Percentiles rank a stretch among this genome's conserved stretches.
These are phyloP conservation scores for Tylochromis polylepis DNA, from an alignment of 2,113 vertebrate genomes.

Conservation along the genomic window DNA sequence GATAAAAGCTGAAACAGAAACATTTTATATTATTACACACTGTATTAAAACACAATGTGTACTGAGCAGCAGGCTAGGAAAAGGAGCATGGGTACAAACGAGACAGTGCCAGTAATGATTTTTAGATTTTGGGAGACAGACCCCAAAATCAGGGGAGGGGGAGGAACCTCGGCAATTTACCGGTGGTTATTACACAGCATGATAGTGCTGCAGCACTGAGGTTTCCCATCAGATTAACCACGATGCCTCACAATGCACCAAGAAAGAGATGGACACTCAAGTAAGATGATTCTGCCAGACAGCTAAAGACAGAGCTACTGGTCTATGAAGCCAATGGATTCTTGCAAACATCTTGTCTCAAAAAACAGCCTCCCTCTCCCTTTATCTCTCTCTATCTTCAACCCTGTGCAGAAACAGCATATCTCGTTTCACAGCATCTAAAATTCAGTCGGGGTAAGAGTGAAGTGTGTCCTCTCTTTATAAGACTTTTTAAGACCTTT, in stretches of 20 bases:
- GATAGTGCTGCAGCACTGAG: conserved; percentile 17
- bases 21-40: conserved; percentile 1
- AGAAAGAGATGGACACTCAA: background rate
- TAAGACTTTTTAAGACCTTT: conserved; percentile 27
- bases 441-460: conserved; percentile 1
- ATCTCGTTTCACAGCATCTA: conserved; percentile 24
- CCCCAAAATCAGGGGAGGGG: conserved; percentile 8
- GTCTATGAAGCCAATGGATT: conserved; percentile 1
- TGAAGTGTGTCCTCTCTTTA: conserved; percentile 16
- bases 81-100: background rate
- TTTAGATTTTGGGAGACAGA: conserved; percentile 75
- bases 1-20: conserved; percentile 54
- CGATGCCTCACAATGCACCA: background rate
- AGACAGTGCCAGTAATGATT: conserved; percentile 42
- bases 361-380: background rate
- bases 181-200: conserved; percentile 26
- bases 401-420: background rate
- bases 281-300: background rate
- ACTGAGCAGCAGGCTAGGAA: conserved; percentile 46
- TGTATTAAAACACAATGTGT: conserved; percentile 14
- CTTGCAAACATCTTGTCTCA: background rate
- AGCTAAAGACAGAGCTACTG: conserved; percentile 8
- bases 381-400: background rate
- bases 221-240: conserved; percentile 16
- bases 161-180: conserved; percentile 2